A percentile compares a stretch with the other conserved stretches of the same genome.
Evolutionary conservation across 2,113 vertebrate genomes (phyloP).

Genomic region (Cyprinodon variegatus): DNA sequence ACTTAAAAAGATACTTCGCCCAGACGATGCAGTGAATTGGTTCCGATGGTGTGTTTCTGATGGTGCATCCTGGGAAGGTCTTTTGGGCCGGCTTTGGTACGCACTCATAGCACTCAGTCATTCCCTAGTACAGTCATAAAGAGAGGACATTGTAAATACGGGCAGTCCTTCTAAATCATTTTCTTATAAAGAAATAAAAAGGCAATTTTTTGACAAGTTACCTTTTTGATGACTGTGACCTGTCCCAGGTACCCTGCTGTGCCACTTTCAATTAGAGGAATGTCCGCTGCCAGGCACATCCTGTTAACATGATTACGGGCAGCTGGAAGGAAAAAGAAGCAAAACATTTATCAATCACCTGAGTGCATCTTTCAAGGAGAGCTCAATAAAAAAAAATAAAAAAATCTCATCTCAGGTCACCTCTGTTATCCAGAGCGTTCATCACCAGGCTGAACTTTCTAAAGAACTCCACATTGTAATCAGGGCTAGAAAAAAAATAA

Average conservation of each 20-base stretch:
- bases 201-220: conserved; percentile 43
- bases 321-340: conserved; percentile 74
- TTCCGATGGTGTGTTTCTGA: conserved; percentile 97
- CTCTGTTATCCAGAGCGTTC: conserved; percentile 99
- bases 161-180: neutral
- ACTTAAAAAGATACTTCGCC: conserved; percentile 99
- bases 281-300: conserved; percentile 97
- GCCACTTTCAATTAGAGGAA: conserved; percentile 96
- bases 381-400: neutral
- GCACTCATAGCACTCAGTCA: conserved; percentile 97
- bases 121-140: conserved; percentile 79
- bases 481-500: conserved; percentile 81
- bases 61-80: conserved; percentile 98
- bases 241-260: conserved; percentile 98
- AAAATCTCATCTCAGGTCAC: conserved; percentile 65
- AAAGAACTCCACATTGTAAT: conserved; percentile 98
- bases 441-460: conserved; percentile 94
- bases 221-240: conserved; percentile 98
- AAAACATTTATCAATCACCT: neutral
- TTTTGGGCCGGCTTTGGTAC: conserved; percentile 98
- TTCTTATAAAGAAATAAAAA: neutral
- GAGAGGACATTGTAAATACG: neutral
- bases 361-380: neutral
- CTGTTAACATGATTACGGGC: conserved; percentile 98
- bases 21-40: conserved; percentile 99